Base-by-base conservation (phyloP, 2,888 invertebrate species). In the Apamea anceps region DNA sequence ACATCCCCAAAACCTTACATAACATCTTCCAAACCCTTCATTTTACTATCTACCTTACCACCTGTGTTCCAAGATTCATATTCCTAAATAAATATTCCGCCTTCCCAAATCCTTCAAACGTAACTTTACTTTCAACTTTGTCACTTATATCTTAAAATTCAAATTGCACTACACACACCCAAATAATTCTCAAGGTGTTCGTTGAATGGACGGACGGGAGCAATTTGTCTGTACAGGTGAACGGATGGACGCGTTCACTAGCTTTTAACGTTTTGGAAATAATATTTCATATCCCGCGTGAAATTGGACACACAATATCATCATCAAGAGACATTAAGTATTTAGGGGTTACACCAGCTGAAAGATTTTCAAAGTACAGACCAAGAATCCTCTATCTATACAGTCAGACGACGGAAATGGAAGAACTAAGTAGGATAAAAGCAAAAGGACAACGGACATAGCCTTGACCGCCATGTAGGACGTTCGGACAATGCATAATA, bases 221-320 rank as follows among this genome's bases (percentile, higher is more conserved):
- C 87, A 91, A 92, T 92, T 91, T 92, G 89, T 91, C 88, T 85
- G 79, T 72, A 87, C 85, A 87, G 88, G 86, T 88, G 82, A 88
- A 88, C 83, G 85, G 85, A 87, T 85, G 84, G 62, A 42, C 68
- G n/a, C 45, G 81, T 89, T 87, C 85, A 85, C 75, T 62, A 66
- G 72, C 71, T 82, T 79, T 79, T 62, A 82, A 76, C 72, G 65
- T 65, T 72, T 77, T 67, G 4, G 51, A 72, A 81, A 77, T 72
- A 70, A 77, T 65, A 77, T 72, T 68, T 54, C 32, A 54, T 66
- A n/a, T 75, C 51, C 82, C 60, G 37, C 13, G 54, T n/a, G 32
- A 57, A 51, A 32, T 65, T 51, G 51, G n/a, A 71, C 60, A 70
- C 57, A 66, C 1, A 65, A 84, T 54, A 57, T 48, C 25, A 42